Evolutionary conservation across 1,140 invertebrate genomes (phyloP), one percentile per base, ranked within the genome.

Genomic region (Drosophila paulistorum): DNA sequence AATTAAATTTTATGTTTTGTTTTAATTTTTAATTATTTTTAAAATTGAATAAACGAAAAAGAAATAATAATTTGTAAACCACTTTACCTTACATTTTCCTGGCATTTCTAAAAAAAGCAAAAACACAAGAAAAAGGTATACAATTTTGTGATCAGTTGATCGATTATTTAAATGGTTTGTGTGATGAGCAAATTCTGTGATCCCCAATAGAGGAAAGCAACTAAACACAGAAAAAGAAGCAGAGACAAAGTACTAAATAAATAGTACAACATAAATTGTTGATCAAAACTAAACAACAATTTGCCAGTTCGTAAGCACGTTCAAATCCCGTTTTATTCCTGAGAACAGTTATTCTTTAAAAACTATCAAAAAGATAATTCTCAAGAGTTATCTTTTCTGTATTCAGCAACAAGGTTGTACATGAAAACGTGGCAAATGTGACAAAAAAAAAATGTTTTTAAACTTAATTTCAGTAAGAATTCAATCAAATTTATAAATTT

Each of bases 181-280:
- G 90, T 83, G 79, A 91, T 83, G 79, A 75, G 65, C 17, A 74
- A 83, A 81, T 91, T 90, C 89, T 91, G 89, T 91, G 84, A 91
- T 91, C 73, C 74, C 17, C 6, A 20, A 77, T 73, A 76, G 70
- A 86, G 74, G 68, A 74, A 41, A 17, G 37, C 42, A 35, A 14
- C 13, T 35, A 42, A 35, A 65, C 17, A 67, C 20, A 39, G 42
- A 51, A n/a, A 77, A 14, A 60, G n/a, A 58, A 14, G 7, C 11
- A 35, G 5, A 45, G 23, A 63, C 13, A 20, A 30, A 7, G 30
- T 30, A 30, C 30, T 30, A 13, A 51, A 23, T 11, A 4, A 59
- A 39, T 14, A 14, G 23, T 17, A 48, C 30, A 30, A 30, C 6
- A 30, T 30, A 26, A 26, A 26, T 26, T 26, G 26, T 26, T 26